Evolutionary conservation across 2,113 vertebrate species (phyloP).

Genomic region (Zapus hudsonius): DNA sequence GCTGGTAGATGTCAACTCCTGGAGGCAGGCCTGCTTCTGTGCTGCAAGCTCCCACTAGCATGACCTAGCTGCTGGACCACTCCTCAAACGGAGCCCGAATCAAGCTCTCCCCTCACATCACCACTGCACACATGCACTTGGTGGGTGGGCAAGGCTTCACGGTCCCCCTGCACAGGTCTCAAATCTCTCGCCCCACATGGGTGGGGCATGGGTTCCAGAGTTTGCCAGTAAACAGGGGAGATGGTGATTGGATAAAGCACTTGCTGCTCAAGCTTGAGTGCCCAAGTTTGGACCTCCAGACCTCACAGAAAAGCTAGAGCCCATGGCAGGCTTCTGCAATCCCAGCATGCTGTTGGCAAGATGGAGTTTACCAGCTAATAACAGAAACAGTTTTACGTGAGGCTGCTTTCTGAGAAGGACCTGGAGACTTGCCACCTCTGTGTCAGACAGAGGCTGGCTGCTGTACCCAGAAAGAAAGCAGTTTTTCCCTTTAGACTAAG

Average conservation of each 20-base stretch:
- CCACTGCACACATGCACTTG: background rate
- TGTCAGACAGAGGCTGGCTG: background rate
- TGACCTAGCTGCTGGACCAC: background rate
- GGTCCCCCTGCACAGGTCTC: background rate
- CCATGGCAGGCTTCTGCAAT: too few relatives aligned
- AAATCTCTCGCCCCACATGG: background rate
- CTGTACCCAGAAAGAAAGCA: background rate
- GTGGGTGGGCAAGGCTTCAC: background rate
- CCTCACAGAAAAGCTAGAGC: too few relatives aligned
- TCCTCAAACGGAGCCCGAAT: too few relatives aligned
- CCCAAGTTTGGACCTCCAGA: too few relatives aligned
- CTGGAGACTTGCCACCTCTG: background rate
- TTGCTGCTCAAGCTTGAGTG: background rate
- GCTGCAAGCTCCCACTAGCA: background rate
- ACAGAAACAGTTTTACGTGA: background rate
- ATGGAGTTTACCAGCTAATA: too few relatives aligned
- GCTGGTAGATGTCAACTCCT: background rate
- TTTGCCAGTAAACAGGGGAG: background rate
- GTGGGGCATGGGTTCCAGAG: background rate
- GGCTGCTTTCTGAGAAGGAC: background rate
- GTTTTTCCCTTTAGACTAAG: background rate
- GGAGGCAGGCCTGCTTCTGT: background rate
- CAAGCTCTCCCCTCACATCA: too few relatives aligned
- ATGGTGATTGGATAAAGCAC: background rate
- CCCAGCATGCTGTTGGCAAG: too few relatives aligned